Conservation (phyloP, 2,797 vertebrate genomes). For the Trachurus trachurus region DNA sequence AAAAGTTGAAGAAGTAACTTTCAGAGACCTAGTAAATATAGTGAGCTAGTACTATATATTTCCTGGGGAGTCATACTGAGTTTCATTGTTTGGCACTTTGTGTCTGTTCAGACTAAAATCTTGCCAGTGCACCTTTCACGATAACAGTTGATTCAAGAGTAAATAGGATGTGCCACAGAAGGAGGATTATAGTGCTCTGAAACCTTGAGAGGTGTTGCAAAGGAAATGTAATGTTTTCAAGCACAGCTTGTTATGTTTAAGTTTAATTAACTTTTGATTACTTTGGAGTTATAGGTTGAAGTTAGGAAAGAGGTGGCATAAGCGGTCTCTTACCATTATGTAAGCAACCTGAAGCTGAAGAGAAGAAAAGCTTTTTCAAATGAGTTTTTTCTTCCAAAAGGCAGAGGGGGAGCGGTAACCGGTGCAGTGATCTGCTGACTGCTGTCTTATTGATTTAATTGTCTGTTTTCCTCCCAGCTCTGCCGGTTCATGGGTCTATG, state of each 20-base stretch:
- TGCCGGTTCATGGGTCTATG: conserved; percentile 63
- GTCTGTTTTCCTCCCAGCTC: conserved; percentile 67
- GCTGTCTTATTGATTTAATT: conserved; percentile 81
- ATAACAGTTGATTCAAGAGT: conserved; percentile 3
- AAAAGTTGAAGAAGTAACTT: conserved; percentile 24
- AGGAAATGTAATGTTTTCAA: conserved; percentile 18
- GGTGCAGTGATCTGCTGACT: conserved; percentile 72
- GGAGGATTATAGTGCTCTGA: conserved; percentile 2
- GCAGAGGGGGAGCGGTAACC: conserved; percentile 33
- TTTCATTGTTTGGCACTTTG: conserved; percentile 37
- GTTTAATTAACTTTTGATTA: conserved; percentile 24
- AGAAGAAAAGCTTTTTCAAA: conserved; percentile 42
- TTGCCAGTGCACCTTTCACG: conserved; percentile 38
- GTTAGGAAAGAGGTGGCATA: background rate
- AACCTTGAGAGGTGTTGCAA: conserved; percentile 17
- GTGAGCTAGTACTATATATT: conserved; percentile 27
- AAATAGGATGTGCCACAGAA: conserved; percentile 21
- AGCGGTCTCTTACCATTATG: conserved; percentile 13
- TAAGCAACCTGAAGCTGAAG: conserved; percentile 44
- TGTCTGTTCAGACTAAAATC: conserved; percentile 27
- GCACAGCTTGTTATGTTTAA: background rate
- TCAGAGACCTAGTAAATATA: conserved; percentile 23
- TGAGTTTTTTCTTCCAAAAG: conserved; percentile 40
- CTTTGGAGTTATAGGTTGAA: conserved; percentile 9
- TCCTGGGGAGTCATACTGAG: conserved; percentile 7